These are phyloP conservation scores for Polyodon spathula DNA, from an alignment of 2,113 vertebrate species.

Conservation along the genomic window DNA sequence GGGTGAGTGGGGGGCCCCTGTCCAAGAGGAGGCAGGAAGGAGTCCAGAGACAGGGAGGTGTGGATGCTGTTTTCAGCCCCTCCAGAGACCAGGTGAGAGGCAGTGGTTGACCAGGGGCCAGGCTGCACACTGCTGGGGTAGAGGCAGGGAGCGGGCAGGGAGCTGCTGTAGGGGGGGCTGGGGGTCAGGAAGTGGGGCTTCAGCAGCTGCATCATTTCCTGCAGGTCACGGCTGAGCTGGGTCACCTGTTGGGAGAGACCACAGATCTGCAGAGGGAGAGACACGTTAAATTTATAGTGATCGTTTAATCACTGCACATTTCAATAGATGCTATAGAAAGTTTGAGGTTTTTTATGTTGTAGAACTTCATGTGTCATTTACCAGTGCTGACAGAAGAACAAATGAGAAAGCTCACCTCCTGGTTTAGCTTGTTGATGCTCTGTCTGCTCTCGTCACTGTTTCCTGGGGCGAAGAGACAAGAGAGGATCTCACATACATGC, in stretches of 20 bases:
- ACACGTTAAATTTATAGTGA: neutral
- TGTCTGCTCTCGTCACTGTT: conserved; percentile 60
- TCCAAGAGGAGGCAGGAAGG: conserved; percentile 6
- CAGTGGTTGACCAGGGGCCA: conserved; percentile 45
- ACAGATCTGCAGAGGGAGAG: conserved; percentile 49
- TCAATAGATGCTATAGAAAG: too few relatives aligned
- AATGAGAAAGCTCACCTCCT: conserved; percentile 48
- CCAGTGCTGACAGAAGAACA: neutral
- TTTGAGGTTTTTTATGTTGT: too few relatives aligned
- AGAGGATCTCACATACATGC: conserved; percentile 4
- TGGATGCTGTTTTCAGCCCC: conserved; percentile 20
- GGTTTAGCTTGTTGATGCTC: conserved; percentile 60
- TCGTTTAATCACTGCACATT: too few relatives aligned
- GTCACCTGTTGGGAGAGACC: conserved; percentile 60
- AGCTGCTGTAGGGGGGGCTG: conserved; percentile 25
- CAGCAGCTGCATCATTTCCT: conserved; percentile 61
- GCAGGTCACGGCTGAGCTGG: conserved; percentile 60
- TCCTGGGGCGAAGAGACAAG: conserved; percentile 17
- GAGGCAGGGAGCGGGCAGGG: conserved; percentile 44
- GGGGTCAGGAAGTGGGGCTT: conserved; percentile 50
- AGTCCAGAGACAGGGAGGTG: conserved; percentile 20
- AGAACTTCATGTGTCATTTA: too few relatives aligned
- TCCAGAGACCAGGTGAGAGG: conserved; percentile 43
- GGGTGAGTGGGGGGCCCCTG: conserved; percentile 3
- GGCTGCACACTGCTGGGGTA: conserved; percentile 22